phyloP scores from a whole-genome alignment of 2,888 invertebrate genomes.

The Octonoba sinensis region DNA sequence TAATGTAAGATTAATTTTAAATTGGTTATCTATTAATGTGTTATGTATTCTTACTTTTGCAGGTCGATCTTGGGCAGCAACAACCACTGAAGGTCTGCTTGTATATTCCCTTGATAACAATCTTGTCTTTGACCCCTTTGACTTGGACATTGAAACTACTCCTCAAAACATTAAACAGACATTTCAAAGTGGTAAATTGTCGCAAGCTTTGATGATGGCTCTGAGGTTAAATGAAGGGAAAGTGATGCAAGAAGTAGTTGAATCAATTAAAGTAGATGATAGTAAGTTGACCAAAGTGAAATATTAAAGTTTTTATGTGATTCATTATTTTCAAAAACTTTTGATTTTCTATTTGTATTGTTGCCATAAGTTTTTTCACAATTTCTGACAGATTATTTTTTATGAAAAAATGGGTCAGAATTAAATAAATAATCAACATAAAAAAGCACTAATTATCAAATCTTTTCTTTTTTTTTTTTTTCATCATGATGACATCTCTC shows the following conservation, averaged over 20 bases:
- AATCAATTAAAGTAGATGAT: constrained; percentile 82
- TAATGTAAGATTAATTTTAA: background rate
- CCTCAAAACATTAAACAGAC: constrained; percentile 75
- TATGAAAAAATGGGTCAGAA: too few species aligned
- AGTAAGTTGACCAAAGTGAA: constrained; percentile 74
- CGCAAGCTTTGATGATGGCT: constrained; percentile 83
- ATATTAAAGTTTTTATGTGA: too few species aligned
- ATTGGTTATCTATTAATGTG: constrained; percentile 25
- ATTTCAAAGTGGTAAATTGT: constrained; percentile 57
- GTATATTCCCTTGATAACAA: constrained; percentile 85
- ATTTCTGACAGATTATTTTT: too few species aligned
- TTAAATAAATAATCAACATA: too few species aligned
- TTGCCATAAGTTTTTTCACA: too few species aligned
- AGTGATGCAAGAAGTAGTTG: constrained; percentile 84
- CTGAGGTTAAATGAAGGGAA: constrained; percentile 85
- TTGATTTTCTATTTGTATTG: too few species aligned
- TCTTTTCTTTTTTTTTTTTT: too few species aligned
- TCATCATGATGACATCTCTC: too few species aligned
- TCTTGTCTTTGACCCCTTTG: constrained; percentile 92
- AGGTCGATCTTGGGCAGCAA: constrained; percentile 91
- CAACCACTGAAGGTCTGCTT: constrained; percentile 94
- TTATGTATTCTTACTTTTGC: background rate
- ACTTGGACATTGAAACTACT: constrained; percentile 86
- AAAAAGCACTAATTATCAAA: too few species aligned
- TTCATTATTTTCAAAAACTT: too few species aligned